Evolutionary conservation across 2,113 vertebrate species (phyloP).

Genomic region (Pongo abelii): DNA sequence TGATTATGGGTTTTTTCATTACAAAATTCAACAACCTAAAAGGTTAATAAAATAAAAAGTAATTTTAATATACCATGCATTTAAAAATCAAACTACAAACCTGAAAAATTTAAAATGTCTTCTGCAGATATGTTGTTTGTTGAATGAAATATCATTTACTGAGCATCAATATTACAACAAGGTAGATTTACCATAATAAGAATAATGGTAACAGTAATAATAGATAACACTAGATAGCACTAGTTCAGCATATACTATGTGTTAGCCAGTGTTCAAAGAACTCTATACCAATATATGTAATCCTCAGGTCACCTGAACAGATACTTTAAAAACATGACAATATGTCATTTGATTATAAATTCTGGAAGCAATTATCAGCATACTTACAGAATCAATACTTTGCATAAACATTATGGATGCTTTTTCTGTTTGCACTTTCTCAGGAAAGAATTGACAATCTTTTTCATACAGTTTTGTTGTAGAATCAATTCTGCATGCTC

Average conservation of each 20-base stretch:
- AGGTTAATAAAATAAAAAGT: conserved; percentile 24
- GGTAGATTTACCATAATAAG: not conserved
- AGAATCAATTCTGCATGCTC: conserved; percentile 50
- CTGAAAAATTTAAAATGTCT: not conserved
- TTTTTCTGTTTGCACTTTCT: conserved; percentile 66
- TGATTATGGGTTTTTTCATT: conserved; percentile 79
- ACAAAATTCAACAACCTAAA: conserved; percentile 84
- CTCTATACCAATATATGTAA: not conserved
- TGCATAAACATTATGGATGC: conserved; percentile 81
- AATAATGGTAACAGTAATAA: not conserved
- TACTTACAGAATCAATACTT: conserved; percentile 78
- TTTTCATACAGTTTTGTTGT: conserved; percentile 72
- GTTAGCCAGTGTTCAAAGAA: not conserved
- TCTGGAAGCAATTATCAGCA: not conserved
- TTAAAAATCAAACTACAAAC: not conserved
- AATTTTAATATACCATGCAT: not conserved
- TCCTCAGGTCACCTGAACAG: not conserved
- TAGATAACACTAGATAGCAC: not conserved
- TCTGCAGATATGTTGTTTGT: not conserved
- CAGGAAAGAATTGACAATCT: conserved; percentile 76
- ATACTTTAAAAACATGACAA: not conserved
- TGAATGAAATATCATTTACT: conserved; percentile 30
- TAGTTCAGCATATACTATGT: not conserved
- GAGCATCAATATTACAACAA: not conserved
- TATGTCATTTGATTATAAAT: not conserved